Evolutionary conservation across 2,113 vertebrate genomes (phyloP).

Genomic region (Bucco capensis): DNA sequence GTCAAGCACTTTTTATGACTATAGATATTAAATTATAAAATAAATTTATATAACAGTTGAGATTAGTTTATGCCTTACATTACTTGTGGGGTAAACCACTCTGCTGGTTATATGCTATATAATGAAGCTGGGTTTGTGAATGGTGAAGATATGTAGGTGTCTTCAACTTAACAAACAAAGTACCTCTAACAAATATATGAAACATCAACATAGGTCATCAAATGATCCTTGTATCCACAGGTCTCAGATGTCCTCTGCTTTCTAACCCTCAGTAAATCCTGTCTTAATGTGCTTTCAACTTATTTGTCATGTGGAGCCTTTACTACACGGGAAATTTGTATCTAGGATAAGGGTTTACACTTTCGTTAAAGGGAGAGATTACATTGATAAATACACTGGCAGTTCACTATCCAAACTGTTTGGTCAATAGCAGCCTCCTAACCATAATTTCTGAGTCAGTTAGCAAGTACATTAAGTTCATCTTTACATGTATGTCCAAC

Average conservation of each 20-base stretch:
- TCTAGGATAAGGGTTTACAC: neutral
- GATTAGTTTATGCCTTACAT: neutral
- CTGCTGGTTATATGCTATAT: neutral
- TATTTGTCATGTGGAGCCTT: neutral
- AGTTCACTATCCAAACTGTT: neutral
- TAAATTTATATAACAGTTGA: neutral
- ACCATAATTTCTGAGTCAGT: neutral
- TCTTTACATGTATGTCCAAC: neutral
- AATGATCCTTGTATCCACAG: neutral
- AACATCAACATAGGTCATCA: neutral
- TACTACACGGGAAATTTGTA: neutral
- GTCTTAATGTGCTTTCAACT: neutral
- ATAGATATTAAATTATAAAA: neutral
- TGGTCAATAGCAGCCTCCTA: neutral
- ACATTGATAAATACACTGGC: neutral
- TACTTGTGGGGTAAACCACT: neutral
- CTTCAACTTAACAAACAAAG: neutral
- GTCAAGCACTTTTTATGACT: neutral
- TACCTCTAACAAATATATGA: neutral
- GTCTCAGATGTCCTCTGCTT: neutral
- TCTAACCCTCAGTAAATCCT: neutral
- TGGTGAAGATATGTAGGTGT: neutral
- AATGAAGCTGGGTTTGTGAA: neutral
- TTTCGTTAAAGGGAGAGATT: neutral
- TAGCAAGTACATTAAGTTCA: neutral